Conservation (phyloP, 35 echinoderm and acorn worm species). For the Eucidaris tribuloides region DNA sequence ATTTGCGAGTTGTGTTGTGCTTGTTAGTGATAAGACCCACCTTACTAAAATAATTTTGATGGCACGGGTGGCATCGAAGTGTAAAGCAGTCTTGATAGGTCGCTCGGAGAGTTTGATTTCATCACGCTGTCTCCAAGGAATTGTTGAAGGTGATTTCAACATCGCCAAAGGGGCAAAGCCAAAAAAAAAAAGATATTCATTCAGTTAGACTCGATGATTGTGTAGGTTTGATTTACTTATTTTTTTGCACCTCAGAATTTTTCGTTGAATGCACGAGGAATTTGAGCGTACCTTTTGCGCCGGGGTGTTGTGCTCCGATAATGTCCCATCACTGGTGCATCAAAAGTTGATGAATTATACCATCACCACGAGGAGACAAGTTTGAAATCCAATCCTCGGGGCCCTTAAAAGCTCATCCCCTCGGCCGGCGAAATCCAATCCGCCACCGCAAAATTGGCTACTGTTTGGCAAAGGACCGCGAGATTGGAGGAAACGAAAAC, state of each 20-base stretch:
- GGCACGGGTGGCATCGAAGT: background rate
- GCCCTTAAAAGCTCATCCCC: slow-evolving; percentile 26
- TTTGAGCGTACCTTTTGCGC: slow-evolving; percentile 2
- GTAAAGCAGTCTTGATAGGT: too few relatives aligned
- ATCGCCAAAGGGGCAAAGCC: background rate
- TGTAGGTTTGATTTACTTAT: slow-evolving; percentile 17
- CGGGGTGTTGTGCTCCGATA: slow-evolving; percentile 17
- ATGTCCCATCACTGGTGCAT: background rate
- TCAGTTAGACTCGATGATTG: background rate
- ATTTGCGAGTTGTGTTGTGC: too few relatives aligned
- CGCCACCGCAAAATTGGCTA: slow-evolving; percentile 20
- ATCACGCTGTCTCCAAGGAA: slow-evolving; percentile 6
- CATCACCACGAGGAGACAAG: slow-evolving; percentile 17
- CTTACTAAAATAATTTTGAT: slow-evolving; percentile 34
- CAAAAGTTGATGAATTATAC: slow-evolving; percentile 18
- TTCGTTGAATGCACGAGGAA: background rate
- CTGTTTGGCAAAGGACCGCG: background rate
- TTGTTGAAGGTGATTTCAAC: slow-evolving; percentile 31
- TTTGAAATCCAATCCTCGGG: slow-evolving; percentile 27
- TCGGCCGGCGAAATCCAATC: slow-evolving; percentile 15
- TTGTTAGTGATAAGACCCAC: slow-evolving; percentile 1
- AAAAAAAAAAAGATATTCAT: slow-evolving; percentile 12
- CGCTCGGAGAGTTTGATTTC: slow-evolving; percentile 13
- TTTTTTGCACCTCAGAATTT: background rate
- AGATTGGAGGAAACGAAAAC: slow-evolving; percentile 24